Evolutionary conservation across 2,113 vertebrate species (phyloP).

Genomic region (Psephotus haematonotus): DNA sequence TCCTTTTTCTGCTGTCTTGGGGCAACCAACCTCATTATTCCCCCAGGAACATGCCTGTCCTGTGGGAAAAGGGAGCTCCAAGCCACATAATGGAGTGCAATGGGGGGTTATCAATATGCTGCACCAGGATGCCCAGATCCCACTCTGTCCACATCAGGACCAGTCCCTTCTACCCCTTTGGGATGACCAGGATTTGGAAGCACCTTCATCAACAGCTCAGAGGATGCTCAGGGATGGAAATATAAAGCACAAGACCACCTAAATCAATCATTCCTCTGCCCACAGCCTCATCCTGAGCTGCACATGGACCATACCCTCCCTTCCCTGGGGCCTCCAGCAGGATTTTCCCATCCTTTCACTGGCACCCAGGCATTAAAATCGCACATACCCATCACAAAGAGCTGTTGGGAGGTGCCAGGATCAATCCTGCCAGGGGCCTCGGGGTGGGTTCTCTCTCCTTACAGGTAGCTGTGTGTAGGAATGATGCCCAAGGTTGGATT

Average conservation of each 20-base stretch:
- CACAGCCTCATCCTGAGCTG: accelerated
- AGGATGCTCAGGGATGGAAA: background rate
- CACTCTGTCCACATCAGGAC: accelerated
- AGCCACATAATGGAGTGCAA: accelerated
- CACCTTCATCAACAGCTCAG: accelerated
- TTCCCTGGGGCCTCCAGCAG: background rate
- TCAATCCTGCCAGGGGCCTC: accelerated
- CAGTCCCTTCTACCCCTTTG: background rate
- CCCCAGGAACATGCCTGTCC: background rate
- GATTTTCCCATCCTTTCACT: background rate
- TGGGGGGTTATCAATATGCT: background rate
- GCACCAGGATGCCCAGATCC: background rate
- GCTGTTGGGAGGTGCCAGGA: background rate
- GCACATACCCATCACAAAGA: accelerated
- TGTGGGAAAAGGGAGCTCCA: background rate
- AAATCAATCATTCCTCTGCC: background rate
- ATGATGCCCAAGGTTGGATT: background rate
- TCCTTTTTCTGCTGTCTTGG: background rate
- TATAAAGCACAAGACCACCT: background rate
- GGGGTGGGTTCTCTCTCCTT: background rate
- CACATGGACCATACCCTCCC: background rate
- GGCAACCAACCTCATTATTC: background rate
- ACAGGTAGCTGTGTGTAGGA: background rate
- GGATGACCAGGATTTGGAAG: background rate
- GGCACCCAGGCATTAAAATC: background rate